phyloP scores from a whole-genome alignment of 1,140 invertebrate species.

The Calephelis virginiensis region DNA sequence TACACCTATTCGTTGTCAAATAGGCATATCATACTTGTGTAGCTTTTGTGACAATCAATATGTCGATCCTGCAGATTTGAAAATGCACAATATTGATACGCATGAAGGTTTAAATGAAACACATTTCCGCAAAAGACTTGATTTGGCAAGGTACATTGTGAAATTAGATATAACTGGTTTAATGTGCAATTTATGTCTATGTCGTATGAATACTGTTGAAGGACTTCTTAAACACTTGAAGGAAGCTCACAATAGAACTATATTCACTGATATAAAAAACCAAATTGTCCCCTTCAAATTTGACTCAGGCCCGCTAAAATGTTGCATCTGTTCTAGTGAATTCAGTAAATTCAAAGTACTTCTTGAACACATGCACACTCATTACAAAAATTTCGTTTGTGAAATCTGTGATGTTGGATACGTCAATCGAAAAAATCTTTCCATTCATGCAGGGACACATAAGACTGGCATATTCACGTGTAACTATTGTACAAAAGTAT shows the following conservation, averaged over 20 bases:
- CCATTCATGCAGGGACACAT: slow-evolving; percentile 30
- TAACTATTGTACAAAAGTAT: slow-evolving; percentile 36
- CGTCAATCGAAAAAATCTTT: slow-evolving; percentile 25
- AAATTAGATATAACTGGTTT: slow-evolving; percentile 40
- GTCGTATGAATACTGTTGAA: slow-evolving; percentile 31
- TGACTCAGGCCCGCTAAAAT: slow-evolving; percentile 25
- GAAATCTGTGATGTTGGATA: slow-evolving; percentile 35
- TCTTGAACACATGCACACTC: slow-evolving; percentile 39
- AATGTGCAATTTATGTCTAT: slow-evolving; percentile 36
- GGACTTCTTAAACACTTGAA: slow-evolving; percentile 41
- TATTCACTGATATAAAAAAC: slow-evolving; percentile 32
- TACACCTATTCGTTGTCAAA: slow-evolving; percentile 35
- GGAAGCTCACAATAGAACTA: slow-evolving; percentile 22
- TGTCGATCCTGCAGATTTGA: slow-evolving; percentile 34
- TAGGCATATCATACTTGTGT: slow-evolving; percentile 36
- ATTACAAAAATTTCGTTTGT: slow-evolving; percentile 38
- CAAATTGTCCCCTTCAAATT: slow-evolving; percentile 39
- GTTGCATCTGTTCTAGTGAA: slow-evolving; percentile 30
- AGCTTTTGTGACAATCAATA: slow-evolving; percentile 39
- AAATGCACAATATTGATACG: slow-evolving; percentile 29
- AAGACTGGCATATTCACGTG: slow-evolving; percentile 33
- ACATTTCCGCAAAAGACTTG: slow-evolving; percentile 24
- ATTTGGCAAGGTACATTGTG: slow-evolving; percentile 19
- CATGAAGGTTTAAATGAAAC: slow-evolving; percentile 28
- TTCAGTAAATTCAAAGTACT: slow-evolving; percentile 37